Percentiles rank a stretch among this genome's conserved stretches.
Evolutionary conservation across 2,797 vertebrate genomes (phyloP).

Genomic region (Enteromius paludinosus): DNA sequence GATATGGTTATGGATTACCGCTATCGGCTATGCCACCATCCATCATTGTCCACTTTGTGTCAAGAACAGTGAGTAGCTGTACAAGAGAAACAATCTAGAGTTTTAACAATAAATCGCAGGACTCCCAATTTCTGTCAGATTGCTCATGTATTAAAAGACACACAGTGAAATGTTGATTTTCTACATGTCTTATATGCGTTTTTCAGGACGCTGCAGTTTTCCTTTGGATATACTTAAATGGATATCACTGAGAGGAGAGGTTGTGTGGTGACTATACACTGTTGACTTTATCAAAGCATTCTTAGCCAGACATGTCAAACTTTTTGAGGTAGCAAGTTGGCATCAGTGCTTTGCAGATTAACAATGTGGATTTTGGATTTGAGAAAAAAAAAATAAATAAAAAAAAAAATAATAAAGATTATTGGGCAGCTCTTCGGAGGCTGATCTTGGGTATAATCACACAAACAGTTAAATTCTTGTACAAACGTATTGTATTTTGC

Average conservation of each 20-base stretch:
- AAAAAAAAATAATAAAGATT: too few species aligned
- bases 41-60: conserved; percentile 74
- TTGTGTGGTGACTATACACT: conserved; percentile 37
- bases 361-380: conserved; percentile 59
- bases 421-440: conserved; percentile 22
- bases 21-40: conserved; percentile 77
- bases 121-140: conserved; percentile 22
- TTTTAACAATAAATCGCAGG: conserved; percentile 59
- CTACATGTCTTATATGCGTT: conserved; percentile 33
- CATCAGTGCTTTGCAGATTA: conserved; percentile 83
- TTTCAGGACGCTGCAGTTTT: conserved; percentile 30
- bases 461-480: conserved; percentile 2
- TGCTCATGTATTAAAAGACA: conserved; percentile 6
- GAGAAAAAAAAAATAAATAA: background rate
- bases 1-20: conserved; percentile 74
- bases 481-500: background rate
- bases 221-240: conserved; percentile 53
- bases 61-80: conserved; percentile 63
- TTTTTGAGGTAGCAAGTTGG: conserved; percentile 84
- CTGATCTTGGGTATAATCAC: conserved; percentile 21
- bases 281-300: conserved; percentile 43
- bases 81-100: conserved; percentile 69
- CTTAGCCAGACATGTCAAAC: conserved; percentile 61
- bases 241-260: conserved; percentile 22
- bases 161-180: conserved; percentile 44